phyloP scores from a whole-genome alignment of 2,888 invertebrate genomes.

The Dynastes grantii region DNA sequence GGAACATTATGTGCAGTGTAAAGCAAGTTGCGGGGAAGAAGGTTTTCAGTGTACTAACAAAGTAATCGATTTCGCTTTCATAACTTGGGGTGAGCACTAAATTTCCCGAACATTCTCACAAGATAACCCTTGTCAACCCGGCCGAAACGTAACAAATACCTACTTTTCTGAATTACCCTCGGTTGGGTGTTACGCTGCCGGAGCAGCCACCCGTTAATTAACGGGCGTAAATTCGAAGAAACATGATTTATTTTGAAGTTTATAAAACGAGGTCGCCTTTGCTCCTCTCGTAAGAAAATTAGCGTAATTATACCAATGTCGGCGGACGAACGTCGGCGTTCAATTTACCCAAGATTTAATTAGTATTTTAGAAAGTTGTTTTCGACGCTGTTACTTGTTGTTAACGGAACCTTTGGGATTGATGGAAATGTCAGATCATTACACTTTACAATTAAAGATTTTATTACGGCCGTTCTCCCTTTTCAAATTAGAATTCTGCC shows the following conservation, averaged over 20 bases:
- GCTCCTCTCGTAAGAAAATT: conserved; percentile 10
- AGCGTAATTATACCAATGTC: conserved; percentile 20
- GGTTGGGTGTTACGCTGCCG: neutral
- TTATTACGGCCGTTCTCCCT: neutral
- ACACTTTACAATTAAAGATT: conserved; percentile 20
- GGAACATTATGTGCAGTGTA: too few relatives aligned
- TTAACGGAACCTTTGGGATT: conserved; percentile 8
- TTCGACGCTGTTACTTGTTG: conserved; percentile 15
- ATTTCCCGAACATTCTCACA: conserved; percentile 6
- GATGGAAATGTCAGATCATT: conserved; percentile 25
- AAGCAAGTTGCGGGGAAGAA: too few relatives aligned
- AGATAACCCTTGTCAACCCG: conserved; percentile 28
- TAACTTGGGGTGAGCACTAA: neutral
- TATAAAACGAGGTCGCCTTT: conserved; percentile 18
- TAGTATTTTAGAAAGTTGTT: conserved; percentile 24
- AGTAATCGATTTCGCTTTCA: neutral
- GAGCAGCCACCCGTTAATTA: conserved; percentile 16
- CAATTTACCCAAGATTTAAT: conserved; percentile 32
- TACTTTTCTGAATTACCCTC: conserved; percentile 13
- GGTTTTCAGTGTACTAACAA: too few relatives aligned
- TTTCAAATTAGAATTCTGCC: neutral
- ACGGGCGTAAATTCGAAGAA: conserved; percentile 14
- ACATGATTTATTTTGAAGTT: conserved; percentile 17
- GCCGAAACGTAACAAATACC: conserved; percentile 25
- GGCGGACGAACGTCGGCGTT: conserved; percentile 18